phyloP scores from a whole-genome alignment of 2,113 vertebrate genomes.

The Gadus macrocephalus region DNA sequence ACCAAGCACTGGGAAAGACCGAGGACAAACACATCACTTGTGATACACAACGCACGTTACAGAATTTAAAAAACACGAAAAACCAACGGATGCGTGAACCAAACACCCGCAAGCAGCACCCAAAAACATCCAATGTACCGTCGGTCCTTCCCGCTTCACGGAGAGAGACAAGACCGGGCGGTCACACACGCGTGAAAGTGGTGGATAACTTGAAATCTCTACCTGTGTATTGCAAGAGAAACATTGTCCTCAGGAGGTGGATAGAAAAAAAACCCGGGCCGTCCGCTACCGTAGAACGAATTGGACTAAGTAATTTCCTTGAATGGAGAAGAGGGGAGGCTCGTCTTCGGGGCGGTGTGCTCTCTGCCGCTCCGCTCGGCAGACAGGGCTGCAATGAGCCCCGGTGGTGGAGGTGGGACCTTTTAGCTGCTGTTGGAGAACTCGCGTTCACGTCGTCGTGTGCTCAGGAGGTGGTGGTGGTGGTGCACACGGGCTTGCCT shows the following conservation, averaged over 20 bases:
- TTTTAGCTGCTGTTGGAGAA: slow-evolving; percentile 49
- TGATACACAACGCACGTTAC: no score
- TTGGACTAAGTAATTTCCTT: slow-evolving; percentile 49
- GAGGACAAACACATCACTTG: no score
- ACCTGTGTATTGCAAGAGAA: slow-evolving; percentile 81
- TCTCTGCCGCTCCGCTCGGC: slow-evolving; percentile 49
- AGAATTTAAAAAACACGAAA: no score
- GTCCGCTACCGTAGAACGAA: slow-evolving; percentile 47
- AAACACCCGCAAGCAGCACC: background rate
- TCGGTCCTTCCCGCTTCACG: no score
- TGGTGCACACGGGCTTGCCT: background rate
- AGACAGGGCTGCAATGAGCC: slow-evolving; percentile 68
- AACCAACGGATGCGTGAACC: no score
- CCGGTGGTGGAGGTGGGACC: slow-evolving; percentile 63
- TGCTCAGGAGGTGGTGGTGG: slow-evolving; percentile 4
- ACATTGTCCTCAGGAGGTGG: slow-evolving; percentile 68
- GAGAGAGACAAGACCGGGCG: background rate
- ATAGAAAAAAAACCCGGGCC: slow-evolving; percentile 32
- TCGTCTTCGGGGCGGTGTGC: slow-evolving; percentile 32
- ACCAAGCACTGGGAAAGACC: background rate
- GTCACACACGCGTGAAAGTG: background rate
- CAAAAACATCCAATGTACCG: background rate
- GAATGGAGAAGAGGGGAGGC: slow-evolving; percentile 40
- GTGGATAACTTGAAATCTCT: slow-evolving; percentile 40
- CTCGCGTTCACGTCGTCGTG: slow-evolving; percentile 56